Evolutionary conservation across 2,888 invertebrate genomes (phyloP).

Genomic region (Volucella inanis): DNA sequence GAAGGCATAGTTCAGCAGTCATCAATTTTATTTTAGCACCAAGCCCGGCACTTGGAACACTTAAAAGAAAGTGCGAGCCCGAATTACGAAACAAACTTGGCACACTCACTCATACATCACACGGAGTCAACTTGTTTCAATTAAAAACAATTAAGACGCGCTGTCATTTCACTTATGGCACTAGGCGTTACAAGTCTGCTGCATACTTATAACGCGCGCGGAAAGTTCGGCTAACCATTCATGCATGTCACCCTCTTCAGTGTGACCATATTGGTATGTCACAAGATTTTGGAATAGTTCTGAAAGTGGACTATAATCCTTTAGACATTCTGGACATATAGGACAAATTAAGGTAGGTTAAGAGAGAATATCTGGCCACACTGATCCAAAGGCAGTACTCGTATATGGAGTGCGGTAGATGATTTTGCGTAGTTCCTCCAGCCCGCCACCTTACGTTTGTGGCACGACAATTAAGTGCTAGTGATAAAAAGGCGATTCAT

Average conservation of each 20-base stretch:
- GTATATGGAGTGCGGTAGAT: slow-evolving; percentile 25
- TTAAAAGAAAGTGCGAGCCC: slow-evolving; percentile 65
- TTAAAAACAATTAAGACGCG: slow-evolving; percentile 74
- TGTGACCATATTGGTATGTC: too few relatives aligned
- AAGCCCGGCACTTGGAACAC: slow-evolving; percentile 29
- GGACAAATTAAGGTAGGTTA: too few relatives aligned
- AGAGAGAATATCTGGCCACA: not conserved
- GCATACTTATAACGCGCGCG: slow-evolving; percentile 22
- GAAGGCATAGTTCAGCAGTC: slow-evolving; percentile 68
- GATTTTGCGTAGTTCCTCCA: slow-evolving; percentile 57
- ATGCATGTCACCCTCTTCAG: not conserved
- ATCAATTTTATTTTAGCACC: slow-evolving; percentile 72
- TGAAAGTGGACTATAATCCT: too few relatives aligned
- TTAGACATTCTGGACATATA: too few relatives aligned
- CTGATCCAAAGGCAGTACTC: not conserved
- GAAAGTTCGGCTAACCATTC: slow-evolving; percentile 54
- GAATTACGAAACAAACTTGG: slow-evolving; percentile 65
- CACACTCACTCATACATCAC: slow-evolving; percentile 41
- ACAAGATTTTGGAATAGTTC: too few relatives aligned
- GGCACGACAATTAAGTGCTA: slow-evolving; percentile 52
- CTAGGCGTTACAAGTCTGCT: slow-evolving; percentile 29
- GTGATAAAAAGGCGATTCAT: slow-evolving; percentile 68
- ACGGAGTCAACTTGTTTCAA: slow-evolving; percentile 71
- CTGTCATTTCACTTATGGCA: slow-evolving; percentile 72
- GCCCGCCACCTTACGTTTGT: slow-evolving; percentile 37